Evolutionary conservation across 2,888 invertebrate genomes (phyloP).

Genomic region (Rhimphoctona megacephalus): DNA sequence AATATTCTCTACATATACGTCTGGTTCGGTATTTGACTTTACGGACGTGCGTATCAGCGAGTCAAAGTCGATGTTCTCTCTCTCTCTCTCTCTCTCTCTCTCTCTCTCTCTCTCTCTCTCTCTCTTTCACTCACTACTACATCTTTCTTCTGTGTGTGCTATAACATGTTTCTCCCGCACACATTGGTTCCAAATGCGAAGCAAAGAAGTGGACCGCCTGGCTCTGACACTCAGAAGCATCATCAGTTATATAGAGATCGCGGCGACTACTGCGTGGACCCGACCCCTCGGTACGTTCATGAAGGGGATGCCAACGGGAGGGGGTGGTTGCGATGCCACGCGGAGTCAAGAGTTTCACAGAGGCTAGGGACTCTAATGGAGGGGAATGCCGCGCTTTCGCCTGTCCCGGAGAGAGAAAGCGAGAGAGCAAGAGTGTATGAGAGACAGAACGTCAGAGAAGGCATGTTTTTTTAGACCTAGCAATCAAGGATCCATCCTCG

Average conservation of each 20-base stretch:
- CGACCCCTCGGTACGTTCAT: conserved; percentile 60
- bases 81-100: conserved; percentile 17
- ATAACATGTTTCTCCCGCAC: conserved; percentile 47
- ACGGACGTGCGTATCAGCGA: conserved; percentile 28
- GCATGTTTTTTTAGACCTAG: conserved; percentile 77
- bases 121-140: conserved; percentile 5
- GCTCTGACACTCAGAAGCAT: conserved; percentile 84
- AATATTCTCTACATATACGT: conserved; percentile 18
- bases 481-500: conserved; percentile 80
- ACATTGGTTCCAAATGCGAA: conserved; percentile 68
- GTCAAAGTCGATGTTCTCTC: conserved; percentile 5
- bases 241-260: conserved; percentile 83
- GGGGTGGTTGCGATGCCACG: conserved; percentile 55
- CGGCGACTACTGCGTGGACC: conserved; percentile 72
- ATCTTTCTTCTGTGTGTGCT: conserved; percentile 54
- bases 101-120: conserved; percentile 11
- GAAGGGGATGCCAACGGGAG: conserved; percentile 21
- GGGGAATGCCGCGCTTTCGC: conserved; percentile 38
- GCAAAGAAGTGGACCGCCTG: conserved; percentile 83
- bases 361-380: conserved; percentile 32
- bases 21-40: conserved; percentile 14
- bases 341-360: conserved; percentile 69
- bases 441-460: conserved; percentile 46
- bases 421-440: conserved; percentile 48
- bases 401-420: conserved; percentile 55